Base-by-base conservation (phyloP, 2,113 vertebrate genomes). In the Trinectes maculatus region DNA sequence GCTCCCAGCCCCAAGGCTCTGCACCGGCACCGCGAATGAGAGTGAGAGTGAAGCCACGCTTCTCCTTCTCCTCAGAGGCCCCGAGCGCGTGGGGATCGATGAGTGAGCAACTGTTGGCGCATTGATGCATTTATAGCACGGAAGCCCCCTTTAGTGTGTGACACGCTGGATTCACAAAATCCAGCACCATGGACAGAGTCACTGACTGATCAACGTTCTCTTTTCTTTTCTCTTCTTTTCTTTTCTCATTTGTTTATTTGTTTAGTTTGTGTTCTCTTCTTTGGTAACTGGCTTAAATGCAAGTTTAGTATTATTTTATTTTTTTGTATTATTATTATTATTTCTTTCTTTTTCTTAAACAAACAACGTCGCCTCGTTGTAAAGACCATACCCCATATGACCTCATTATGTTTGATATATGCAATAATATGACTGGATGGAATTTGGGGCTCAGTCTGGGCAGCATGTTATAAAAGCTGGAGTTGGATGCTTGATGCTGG, bases 51-150 rank as follows among this genome's bases (percentile, higher is more conserved):
- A 74, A 62, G 73, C 51, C 71, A 72, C 74, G 76, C 80, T 79
- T 42, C 59, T 61, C 22, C 25, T 21, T 66, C 55, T 71, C 40
- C 47, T 74, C 64, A 57, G 58, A 71, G 73, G 70, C 62, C 76
- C 78, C 25, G 40, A 51, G 22, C 59, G 74, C 59, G 59, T 57
- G 54, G 59, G 42, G 57, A 86, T 85, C 74, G 59, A 84, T 88
- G 79, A 60, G 46, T 64, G 63, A 62, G 72, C 59, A 71, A 77
- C 40, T 72, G 84, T 16, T 77, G 48, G 67, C 22, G 61, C 52
- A 56, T 15, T 40, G 33, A 64, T 46, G 43, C 71, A 26, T 71
- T 65, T 26, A 36, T 16, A 60, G 57, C 58, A 59, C 15, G 58
- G 44, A 33, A 21, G 7, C 46, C 47, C 34, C 24, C 1, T 11